Base-by-base conservation (phyloP, 2,113 vertebrate genomes). In the Ranitomeya variabilis region DNA sequence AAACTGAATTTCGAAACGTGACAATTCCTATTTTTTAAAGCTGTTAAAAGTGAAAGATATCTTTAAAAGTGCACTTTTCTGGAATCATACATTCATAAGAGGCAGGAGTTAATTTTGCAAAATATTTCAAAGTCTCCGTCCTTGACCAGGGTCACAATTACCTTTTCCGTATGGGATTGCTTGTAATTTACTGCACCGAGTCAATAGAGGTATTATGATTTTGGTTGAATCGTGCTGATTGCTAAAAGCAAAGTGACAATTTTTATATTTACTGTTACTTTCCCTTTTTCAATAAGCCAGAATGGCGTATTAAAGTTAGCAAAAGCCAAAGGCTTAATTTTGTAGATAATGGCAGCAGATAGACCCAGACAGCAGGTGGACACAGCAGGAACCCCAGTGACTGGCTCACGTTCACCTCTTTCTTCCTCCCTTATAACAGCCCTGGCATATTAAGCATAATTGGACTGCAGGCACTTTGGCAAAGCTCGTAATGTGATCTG, bases 391-490 rank as follows among this genome's bases (percentile, higher is more conserved):
- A 15, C 60, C 62, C 10, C 37, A 45, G 54, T 51, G 26, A 71
- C 64, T 55, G 82, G 82, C 82, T 84, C 51, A 21, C 26, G 19
- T 26, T 54, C 51, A 1, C 45, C 66, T 71, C 12, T 21, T 19
- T 18, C 66, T 84, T 71, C 64, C 31, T 71, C 12, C 45, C 6
- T 4, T 54, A 51, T n/a, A 16, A 13, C 37, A 64, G 81, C 66
- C 66, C 66, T 15, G 12, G n/a, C 51, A 26, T 84, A 55, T 69
- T n/a, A 54, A 21, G 64, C 51, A 26, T 26, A 69, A 84, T 84
- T 84, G 51, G 54, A 69, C 51, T 69, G 82, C 82, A 16, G 51
- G 16, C 82, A 57, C 66, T 55, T 23, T 55, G 64, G 82, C 82
- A 69, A 26, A 10, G 11, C 45, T 54, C 14, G 6, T 71, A 26